phyloP scores from a whole-genome alignment of 2,113 vertebrate genomes.

The Ictalurus furcatus region DNA sequence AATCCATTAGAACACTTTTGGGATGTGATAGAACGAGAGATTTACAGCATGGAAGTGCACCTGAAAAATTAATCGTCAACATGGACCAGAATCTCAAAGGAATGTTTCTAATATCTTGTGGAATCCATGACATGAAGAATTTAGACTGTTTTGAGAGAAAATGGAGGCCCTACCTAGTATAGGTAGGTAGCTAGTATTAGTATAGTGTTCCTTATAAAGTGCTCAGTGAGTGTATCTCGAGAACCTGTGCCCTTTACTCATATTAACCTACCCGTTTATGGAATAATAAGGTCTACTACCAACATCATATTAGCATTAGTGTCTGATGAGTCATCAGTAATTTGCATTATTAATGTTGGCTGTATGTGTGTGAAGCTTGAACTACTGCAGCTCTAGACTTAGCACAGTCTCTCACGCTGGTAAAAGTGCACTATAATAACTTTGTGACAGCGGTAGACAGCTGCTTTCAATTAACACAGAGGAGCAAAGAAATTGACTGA shows the following conservation, averaged over 20 bases:
- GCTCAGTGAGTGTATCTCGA: background rate
- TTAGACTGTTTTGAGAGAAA: background rate
- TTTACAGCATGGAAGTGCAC: background rate
- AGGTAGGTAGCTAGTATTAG: too few species aligned
- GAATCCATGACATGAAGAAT: background rate
- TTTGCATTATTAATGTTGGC: background rate
- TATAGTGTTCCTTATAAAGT: background rate
- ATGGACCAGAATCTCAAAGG: background rate
- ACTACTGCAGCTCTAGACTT: background rate
- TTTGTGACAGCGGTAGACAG: conserved; percentile 63
- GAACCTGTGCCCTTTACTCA: background rate
- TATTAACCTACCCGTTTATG: background rate
- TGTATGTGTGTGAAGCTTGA: background rate
- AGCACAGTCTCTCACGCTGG: conserved; percentile 53
- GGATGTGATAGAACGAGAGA: background rate
- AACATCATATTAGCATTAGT: background rate
- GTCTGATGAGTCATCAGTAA: background rate
- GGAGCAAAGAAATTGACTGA: conserved; percentile 48
- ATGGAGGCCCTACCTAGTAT: background rate
- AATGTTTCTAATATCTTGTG: background rate
- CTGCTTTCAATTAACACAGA: conserved; percentile 76
- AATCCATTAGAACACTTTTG: background rate
- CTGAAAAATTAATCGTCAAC: background rate
- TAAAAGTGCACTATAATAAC: conserved; percentile 70
- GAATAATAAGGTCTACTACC: background rate